Conservation (phyloP, 2,113 vertebrate genomes). For the Pheucticus melanocephalus region DNA sequence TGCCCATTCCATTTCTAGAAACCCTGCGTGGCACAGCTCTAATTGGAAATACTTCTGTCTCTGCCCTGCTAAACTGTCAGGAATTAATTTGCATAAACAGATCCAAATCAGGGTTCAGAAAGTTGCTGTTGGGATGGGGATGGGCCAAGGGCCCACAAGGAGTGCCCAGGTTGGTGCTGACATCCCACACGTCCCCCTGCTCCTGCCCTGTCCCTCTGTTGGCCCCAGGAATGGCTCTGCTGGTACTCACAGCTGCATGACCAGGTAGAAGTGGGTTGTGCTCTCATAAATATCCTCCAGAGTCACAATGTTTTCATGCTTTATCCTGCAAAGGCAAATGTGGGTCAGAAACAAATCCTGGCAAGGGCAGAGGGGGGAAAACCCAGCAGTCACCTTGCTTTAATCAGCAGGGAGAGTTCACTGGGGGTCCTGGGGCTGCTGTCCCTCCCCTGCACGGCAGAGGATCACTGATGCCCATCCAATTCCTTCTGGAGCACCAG, state of each 20-base stretch:
- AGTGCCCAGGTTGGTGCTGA: background rate
- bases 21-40: conserved; percentile 4
- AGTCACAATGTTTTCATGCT: conserved; percentile 92
- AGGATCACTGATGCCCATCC: accelerated
- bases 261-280: conserved; percentile 90
- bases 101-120: background rate
- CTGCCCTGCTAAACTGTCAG: conserved; percentile 12
- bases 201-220: background rate
- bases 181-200: accelerated
- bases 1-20: conserved; percentile 21
- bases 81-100: conserved; percentile 13
- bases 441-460: accelerated
- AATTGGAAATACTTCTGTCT: conserved; percentile 32
- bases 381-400: background rate
- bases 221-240: background rate
- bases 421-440: background rate
- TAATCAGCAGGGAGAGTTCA: background rate
- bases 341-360: background rate
- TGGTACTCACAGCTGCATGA: conserved; percentile 93
- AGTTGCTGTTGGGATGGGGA: background rate
- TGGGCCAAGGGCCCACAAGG: background rate
- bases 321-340: conserved; percentile 79
- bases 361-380: background rate
- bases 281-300: conserved; percentile 95
- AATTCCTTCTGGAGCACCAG: background rate